Conservation (phyloP, 1,140 invertebrate genomes). For the Caenorhabditis brenneri region DNA sequence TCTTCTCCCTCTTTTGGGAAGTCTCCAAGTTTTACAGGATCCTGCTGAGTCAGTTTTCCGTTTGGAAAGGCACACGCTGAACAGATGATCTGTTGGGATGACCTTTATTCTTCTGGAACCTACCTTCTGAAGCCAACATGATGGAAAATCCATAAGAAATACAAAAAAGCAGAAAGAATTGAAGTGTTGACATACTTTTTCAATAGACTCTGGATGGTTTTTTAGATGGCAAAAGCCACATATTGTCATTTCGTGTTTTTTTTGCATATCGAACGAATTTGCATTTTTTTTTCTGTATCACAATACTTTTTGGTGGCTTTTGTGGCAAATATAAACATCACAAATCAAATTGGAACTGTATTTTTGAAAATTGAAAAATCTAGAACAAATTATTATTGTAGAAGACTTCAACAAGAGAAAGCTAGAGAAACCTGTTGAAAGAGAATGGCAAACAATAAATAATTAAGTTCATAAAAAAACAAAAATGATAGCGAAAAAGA, state of each 20-base stretch:
- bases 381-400: too few species aligned
- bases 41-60: not conserved
- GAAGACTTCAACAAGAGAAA: too few species aligned
- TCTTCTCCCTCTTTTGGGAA: not conserved
- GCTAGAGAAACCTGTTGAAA: too few species aligned
- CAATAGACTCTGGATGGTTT: not conserved
- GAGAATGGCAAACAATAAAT: not conserved
- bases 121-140: not conserved
- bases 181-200: not conserved
- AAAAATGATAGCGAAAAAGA: not conserved
- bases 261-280: not conserved
- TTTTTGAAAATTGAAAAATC: not conserved
- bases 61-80: not conserved
- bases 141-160: not conserved
- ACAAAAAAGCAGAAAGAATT: not conserved
- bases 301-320: not conserved
- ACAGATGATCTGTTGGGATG: not conserved
- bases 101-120: not conserved
- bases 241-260: constrained; percentile 5
- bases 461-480: not conserved
- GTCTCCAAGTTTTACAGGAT: not conserved
- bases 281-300: too few species aligned
- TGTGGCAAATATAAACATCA: too few species aligned
- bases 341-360: too few species aligned
- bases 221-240: not conserved